A percentile compares a stretch with the other conserved stretches of the same genome.
Conservation (phyloP, 2,888 invertebrate species). For the Microctonus brassicae region DNA sequence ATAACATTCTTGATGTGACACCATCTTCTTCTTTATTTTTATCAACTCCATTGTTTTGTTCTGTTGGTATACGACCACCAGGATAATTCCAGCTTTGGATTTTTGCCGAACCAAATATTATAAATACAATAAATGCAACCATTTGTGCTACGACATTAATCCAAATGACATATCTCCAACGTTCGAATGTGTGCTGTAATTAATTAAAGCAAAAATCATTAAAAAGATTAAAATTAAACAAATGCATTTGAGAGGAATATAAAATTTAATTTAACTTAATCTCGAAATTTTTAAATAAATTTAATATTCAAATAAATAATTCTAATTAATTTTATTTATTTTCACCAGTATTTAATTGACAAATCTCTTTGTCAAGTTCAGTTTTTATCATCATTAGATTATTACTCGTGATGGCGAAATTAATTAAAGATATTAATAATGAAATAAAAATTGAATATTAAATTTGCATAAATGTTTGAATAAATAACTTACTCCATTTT, state of each 20-base stretch:
- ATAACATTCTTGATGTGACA: constrained; percentile 38
- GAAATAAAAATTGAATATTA: background rate
- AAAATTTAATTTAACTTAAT: too few species aligned
- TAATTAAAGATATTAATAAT: too few species aligned
- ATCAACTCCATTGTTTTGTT: constrained; percentile 8
- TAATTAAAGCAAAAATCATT: background rate
- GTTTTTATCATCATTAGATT: too few species aligned
- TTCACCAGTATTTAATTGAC: too few species aligned
- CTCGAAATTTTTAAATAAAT: too few species aligned
- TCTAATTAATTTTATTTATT: too few species aligned
- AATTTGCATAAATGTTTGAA: background rate
- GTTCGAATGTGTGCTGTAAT: constrained; percentile 59
- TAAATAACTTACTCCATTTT: constrained; percentile 55
- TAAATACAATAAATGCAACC: constrained; percentile 55
- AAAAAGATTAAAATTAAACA: background rate
- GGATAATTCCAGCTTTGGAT: constrained; percentile 65
- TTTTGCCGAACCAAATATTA: constrained; percentile 59
- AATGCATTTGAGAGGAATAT: too few species aligned
- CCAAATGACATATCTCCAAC: constrained; percentile 62
- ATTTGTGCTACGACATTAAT: constrained; percentile 55
- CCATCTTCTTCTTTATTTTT: constrained; percentile 17
- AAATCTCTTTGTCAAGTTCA: too few species aligned
- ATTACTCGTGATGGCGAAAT: too few species aligned
- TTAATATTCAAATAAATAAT: too few species aligned
- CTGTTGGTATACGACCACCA: constrained; percentile 29